A percentile compares a stretch with the other conserved stretches of the same genome.
Conservation (phyloP, 1,140 invertebrate genomes). For the Papilio helenus region DNA sequence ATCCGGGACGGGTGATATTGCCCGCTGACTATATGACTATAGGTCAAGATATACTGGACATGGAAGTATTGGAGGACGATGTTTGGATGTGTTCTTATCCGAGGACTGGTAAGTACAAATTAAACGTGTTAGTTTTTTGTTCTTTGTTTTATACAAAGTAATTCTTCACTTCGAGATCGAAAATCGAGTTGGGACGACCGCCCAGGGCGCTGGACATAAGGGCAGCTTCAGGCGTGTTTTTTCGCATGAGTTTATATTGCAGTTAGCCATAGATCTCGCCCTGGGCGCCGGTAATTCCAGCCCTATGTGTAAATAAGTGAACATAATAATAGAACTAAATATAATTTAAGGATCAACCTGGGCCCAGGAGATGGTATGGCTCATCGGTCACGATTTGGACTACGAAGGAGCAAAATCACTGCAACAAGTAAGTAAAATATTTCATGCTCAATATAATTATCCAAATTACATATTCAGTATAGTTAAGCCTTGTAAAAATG, state of each 20-base stretch:
- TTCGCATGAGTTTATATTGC: too few species aligned
- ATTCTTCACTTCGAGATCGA: too few species aligned
- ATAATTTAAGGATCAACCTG: constrained; percentile 89
- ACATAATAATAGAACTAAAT: too few species aligned
- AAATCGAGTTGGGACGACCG: too few species aligned
- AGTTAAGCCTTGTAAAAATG: too few species aligned
- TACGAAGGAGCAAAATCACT: constrained; percentile 88
- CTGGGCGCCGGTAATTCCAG: too few species aligned
- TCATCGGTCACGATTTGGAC: constrained; percentile 91
- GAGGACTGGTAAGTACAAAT: constrained; percentile 86
- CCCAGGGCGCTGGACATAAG: too few species aligned
- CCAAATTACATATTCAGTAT: too few species aligned
- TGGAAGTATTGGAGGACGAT: constrained; percentile 87
- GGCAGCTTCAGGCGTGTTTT: too few species aligned
- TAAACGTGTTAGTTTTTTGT: background rate
- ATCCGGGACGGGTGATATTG: constrained; percentile 87
- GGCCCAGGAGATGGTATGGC: constrained; percentile 95
- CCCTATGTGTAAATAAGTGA: too few species aligned
- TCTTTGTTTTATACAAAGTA: too few species aligned
- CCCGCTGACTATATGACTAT: constrained; percentile 87
- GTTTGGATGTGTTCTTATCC: constrained; percentile 93
- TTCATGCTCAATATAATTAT: constrained; percentile 13
- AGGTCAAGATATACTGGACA: constrained; percentile 87
- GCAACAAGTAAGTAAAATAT: constrained; percentile 80
- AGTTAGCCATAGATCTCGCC: too few species aligned